Conservation (phyloP, 2,888 invertebrate species). For the Parnassius smintheus region DNA sequence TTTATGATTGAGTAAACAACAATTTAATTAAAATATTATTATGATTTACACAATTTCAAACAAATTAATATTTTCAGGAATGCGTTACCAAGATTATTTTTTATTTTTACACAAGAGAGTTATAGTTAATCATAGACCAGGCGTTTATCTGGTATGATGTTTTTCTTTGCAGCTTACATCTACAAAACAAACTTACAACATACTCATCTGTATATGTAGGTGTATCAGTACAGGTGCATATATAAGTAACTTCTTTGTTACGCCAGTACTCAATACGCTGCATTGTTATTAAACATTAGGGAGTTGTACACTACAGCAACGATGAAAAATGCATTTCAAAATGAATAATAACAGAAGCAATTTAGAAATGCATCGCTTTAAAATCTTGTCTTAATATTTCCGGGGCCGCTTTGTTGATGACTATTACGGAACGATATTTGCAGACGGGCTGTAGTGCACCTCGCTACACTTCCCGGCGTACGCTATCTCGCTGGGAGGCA, state of each 20-base stretch:
- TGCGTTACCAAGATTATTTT: too few relatives aligned
- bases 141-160: too few relatives aligned
- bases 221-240: not conserved
- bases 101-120: too few relatives aligned
- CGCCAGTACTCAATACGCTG: not conserved
- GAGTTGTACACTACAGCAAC: conserved; percentile 5
- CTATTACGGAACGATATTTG: conserved; percentile 52
- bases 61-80: too few relatives aligned
- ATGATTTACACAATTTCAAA: too few relatives aligned
- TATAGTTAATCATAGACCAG: too few relatives aligned
- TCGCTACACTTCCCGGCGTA: conserved; percentile 9
- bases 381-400: conserved; percentile 51
- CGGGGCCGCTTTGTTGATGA: conserved; percentile 45
- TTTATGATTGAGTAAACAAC: too few relatives aligned
- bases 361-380: conserved; percentile 34
- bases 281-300: conserved; percentile 20
- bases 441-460: conserved; percentile 33
- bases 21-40: too few relatives aligned
- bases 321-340: conserved; percentile 22
- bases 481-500: not conserved
- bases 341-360: conserved; percentile 30
- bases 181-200: too few relatives aligned
- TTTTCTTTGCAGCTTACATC: too few relatives aligned
- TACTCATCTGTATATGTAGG: too few relatives aligned
- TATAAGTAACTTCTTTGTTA: conserved; percentile 19